Conservation (phyloP, 1,140 invertebrate genomes). For the Cherax quadricarinatus region DNA sequence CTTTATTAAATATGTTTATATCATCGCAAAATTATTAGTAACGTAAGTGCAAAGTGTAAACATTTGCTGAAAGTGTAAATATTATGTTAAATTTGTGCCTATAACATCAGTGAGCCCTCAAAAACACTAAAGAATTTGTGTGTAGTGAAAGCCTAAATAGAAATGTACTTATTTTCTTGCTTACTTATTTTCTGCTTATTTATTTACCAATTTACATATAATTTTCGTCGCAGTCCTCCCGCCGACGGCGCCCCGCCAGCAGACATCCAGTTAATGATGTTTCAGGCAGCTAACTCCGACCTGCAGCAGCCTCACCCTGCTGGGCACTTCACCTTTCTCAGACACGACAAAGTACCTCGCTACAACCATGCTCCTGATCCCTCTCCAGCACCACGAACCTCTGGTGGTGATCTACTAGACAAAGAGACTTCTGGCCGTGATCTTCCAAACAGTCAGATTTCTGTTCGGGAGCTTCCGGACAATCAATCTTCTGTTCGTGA, state of each 20-base stretch:
- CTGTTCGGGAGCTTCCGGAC: neutral
- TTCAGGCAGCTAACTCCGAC: neutral
- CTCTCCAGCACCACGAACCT: neutral
- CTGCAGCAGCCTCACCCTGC: neutral
- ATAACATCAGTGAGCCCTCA: too few relatives aligned
- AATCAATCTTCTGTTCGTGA: neutral
- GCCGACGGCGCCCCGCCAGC: neutral
- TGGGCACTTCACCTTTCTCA: neutral
- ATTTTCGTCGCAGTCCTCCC: neutral
- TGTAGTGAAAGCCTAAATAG: too few relatives aligned
- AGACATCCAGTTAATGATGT: neutral
- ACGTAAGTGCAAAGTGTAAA: too few relatives aligned
- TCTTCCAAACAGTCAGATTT: neutral
- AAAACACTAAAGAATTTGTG: too few relatives aligned
- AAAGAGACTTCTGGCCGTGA: neutral
- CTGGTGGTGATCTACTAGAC: neutral
- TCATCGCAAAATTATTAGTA: too few relatives aligned
- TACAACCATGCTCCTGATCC: neutral
- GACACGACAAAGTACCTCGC: neutral
- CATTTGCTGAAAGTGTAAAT: too few relatives aligned
- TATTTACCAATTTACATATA: neutral
- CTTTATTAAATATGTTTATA: too few relatives aligned
- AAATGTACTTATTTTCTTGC: too few relatives aligned
- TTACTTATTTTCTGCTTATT: too few relatives aligned
- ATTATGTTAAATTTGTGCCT: too few relatives aligned